Evolutionary conservation across 2,888 invertebrate genomes (phyloP).

Genomic region (Thalpophila matura): DNA sequence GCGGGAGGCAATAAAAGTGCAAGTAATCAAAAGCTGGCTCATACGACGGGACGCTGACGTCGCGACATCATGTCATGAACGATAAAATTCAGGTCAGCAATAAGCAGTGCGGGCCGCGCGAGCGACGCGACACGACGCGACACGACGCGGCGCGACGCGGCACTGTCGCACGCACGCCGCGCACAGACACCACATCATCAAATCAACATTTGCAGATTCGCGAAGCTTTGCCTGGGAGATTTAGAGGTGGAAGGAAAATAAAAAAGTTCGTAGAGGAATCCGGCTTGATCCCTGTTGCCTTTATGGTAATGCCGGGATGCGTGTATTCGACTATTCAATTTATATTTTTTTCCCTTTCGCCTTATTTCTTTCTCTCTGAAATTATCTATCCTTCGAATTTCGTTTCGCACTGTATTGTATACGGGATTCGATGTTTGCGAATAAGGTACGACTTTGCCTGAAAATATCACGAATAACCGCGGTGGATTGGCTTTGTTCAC

Average conservation of each 20-base stretch:
- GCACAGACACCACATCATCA: constrained; percentile 84
- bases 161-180: constrained; percentile 61
- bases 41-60: constrained; percentile 56
- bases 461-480: constrained; percentile 90
- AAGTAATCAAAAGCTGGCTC: constrained; percentile 66
- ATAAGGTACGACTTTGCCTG: constrained; percentile 88
- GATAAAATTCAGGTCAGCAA: constrained; percentile 71
- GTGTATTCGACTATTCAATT: constrained; percentile 91
- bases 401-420: constrained; percentile 91
- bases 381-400: constrained; percentile 91
- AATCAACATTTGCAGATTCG: constrained; percentile 91
- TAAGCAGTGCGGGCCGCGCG: constrained; percentile 59
- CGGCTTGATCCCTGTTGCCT: constrained; percentile 90
- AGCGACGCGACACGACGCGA: constrained; percentile 61
- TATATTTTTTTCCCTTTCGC: constrained; percentile 89
- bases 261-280: constrained; percentile 91
- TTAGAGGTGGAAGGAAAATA: constrained; percentile 91
- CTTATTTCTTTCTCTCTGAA: constrained; percentile 89
- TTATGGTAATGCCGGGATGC: constrained; percentile 90
- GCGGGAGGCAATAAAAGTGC: constrained; percentile 62
- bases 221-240: constrained; percentile 90
- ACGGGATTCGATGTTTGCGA: constrained; percentile 89
- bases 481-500: constrained; percentile 89
- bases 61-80: constrained; percentile 57
- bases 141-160: constrained; percentile 46